Conservation (phyloP, 2,797 vertebrate species). For the Artibeus jamaicensis region DNA sequence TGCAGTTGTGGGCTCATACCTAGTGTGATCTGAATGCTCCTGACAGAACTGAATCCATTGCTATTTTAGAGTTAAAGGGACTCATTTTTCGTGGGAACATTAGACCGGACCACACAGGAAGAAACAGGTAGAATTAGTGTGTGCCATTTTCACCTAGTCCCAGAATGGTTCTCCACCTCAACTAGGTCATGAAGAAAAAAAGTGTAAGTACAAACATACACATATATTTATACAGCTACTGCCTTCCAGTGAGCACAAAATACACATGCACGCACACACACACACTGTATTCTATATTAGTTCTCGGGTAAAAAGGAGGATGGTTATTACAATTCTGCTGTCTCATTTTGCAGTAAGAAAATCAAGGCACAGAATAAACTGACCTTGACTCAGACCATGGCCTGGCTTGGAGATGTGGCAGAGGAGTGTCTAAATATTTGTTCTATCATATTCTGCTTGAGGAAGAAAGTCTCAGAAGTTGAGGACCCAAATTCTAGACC, state of each 20-base stretch:
- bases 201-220: slow-evolving; percentile 51
- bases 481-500: neutral
- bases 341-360: slow-evolving; percentile 32
- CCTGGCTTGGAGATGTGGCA: neutral
- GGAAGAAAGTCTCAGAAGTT: neutral
- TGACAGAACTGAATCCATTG: neutral
- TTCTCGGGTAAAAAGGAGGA: neutral
- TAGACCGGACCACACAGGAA: neutral
- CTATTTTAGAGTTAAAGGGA: neutral
- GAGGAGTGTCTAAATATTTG: neutral
- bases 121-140: slow-evolving; percentile 21
- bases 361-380: neutral
- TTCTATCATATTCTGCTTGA: neutral
- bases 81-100: neutral
- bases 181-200: slow-evolving; percentile 66
- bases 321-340: neutral
- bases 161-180: slow-evolving; percentile 49
- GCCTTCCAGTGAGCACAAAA: neutral
- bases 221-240: slow-evolving; percentile 39
- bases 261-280: too few relatives aligned
- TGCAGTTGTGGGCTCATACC: neutral
- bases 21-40: neutral
- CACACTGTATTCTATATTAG: neutral
- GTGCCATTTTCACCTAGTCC: slow-evolving; percentile 33
- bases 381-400: neutral